Evolutionary conservation across 2,797 vertebrate species (phyloP), one percentile per base, ranked within the genome.

Genomic region (Sebastes oblongus): DNA sequence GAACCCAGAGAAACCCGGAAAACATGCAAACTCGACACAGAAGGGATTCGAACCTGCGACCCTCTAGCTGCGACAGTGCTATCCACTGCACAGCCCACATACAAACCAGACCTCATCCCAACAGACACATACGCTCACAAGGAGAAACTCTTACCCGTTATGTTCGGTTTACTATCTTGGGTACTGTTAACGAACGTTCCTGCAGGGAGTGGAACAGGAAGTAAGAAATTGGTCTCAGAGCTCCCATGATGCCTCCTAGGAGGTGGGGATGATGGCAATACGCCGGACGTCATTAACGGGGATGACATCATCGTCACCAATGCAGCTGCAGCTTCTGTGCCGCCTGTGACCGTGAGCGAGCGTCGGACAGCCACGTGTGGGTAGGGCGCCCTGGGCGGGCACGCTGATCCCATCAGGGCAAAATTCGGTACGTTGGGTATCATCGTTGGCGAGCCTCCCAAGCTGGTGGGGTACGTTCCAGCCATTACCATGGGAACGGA

Each of bases 291-390:
- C 84, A 91, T 77, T 42, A 92, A 72, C 0, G 89, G 85, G 39
- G 90, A 72, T 6, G 92, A 88, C 74, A 90, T 86, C 77, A 87
- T 82, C 2, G 86, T 86, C 1, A 72, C 72, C 87, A 89, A 82
- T 4, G 89, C 82, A 16, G 86, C 82, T 2, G 89, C 82, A 1
- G 86, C 89, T 30, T 89, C 92, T 2, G 86, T 81, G 30, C 97
- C 93, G 4, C 96, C 96, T 0, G 95, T 82, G 84, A 97, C 96
- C 0, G 97, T 97, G 93, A 97, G 93, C 0, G 97, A 96, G 66
- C 97, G 96, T n/a, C 96, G 95, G 55, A 98, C 94, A 72, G 91
- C 90, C 77, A 9, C 70, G 46, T 94, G 94, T 18, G 91, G 91
- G 72, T 92, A 93, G 0, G 87, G 71, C 0, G 88, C 86, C 74